Conservation (phyloP, 2,113 vertebrate genomes). For the Tympanuchus pallidicinctus region DNA sequence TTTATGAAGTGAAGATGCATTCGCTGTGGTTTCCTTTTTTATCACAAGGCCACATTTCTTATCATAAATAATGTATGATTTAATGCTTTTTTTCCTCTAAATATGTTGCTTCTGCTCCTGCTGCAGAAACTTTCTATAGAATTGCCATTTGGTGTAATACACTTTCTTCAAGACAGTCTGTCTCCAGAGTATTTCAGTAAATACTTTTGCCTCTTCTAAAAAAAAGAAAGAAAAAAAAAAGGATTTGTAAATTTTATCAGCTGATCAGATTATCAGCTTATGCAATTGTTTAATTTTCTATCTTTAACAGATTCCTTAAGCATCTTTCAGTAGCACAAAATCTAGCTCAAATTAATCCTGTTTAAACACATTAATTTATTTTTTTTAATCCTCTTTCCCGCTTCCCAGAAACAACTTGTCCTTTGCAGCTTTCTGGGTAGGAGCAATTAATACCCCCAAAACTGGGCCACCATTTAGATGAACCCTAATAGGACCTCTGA, state of each 20-base stretch:
- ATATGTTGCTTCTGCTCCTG: not conserved
- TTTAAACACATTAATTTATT: not conserved
- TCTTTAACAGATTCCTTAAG: not conserved
- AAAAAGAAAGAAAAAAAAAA: not conserved
- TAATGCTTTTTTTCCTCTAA: not conserved
- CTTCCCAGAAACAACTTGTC: not conserved
- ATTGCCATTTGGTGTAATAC: not conserved
- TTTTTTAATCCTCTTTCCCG: not conserved
- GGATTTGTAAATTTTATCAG: not conserved
- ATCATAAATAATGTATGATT: not conserved
- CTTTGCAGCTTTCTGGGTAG: not conserved
- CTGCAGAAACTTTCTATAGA: not conserved
- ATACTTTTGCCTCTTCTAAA: not conserved
- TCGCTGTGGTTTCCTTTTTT: not conserved
- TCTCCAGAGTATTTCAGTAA: not conserved
- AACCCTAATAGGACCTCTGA: not conserved
- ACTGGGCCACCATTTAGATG: not conserved
- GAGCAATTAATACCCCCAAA: too few relatives aligned
- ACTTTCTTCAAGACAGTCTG: not conserved
- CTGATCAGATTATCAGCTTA: slow-evolving; percentile 33
- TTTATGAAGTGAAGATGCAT: not conserved
- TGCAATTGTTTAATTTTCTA: not conserved
- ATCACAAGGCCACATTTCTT: accelerated
- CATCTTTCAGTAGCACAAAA: not conserved
- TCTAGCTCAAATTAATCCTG: slow-evolving; percentile 10